Evolutionary conservation across 2,888 invertebrate species (phyloP).

Genomic region (Eupithecia inturbata): DNA sequence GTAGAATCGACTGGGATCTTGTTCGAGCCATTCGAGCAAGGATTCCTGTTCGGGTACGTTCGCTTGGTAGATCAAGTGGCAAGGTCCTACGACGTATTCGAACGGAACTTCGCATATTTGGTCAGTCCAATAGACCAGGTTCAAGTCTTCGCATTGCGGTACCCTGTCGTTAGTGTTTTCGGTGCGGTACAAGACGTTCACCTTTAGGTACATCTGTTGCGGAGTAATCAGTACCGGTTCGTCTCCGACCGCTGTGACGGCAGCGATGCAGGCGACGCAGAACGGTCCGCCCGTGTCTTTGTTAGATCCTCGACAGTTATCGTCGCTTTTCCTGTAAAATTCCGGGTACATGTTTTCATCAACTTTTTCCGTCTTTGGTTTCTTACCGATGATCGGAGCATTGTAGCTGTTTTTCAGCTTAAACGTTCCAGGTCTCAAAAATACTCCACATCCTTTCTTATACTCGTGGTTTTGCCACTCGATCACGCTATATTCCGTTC

Average conservation of each 20-base stretch:
- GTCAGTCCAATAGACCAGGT: slow-evolving; percentile 90
- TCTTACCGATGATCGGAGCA: slow-evolving; percentile 44
- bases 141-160: slow-evolving; percentile 87
- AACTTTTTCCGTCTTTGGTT: slow-evolving; percentile 76
- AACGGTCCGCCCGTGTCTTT: slow-evolving; percentile 90
- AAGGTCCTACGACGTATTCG: slow-evolving; percentile 87
- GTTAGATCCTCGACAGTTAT: slow-evolving; percentile 88
- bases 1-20: slow-evolving; percentile 89
- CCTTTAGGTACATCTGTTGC: slow-evolving; percentile 86
- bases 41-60: slow-evolving; percentile 81
- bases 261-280: slow-evolving; percentile 87
- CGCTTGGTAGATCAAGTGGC: slow-evolving; percentile 86
- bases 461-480: slow-evolving; percentile 86
- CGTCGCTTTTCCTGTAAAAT: slow-evolving; percentile 89
- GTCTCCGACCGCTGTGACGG: slow-evolving; percentile 83
- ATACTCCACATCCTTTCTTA: slow-evolving; percentile 87
- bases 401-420: slow-evolving; percentile 77
- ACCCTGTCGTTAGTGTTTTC: slow-evolving; percentile 88
- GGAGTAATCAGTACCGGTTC: slow-evolving; percentile 77
- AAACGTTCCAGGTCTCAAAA: slow-evolving; percentile 86
- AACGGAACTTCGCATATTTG: slow-evolving; percentile 87
- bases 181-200: slow-evolving; percentile 89
- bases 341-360: slow-evolving; percentile 92
- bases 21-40: slow-evolving; percentile 84
- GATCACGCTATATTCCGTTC: slow-evolving; percentile 78